Evolutionary conservation across 2,797 vertebrate species (phyloP), one percentile per base, ranked within the genome.

Genomic region (Furcifer pardalis): DNA sequence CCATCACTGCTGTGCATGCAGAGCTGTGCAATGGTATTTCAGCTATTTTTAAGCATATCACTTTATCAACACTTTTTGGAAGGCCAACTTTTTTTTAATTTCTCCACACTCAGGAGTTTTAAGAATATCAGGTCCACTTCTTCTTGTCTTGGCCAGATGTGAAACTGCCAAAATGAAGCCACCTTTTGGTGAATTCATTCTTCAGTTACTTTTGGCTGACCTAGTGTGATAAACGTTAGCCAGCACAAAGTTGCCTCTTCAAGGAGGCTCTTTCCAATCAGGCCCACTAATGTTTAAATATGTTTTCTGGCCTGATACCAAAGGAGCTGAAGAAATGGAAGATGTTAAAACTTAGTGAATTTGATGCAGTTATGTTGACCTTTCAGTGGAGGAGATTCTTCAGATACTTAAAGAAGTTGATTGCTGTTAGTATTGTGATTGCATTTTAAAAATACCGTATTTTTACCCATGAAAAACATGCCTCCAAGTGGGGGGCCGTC

Each of bases 381-480:
- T 49, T 49, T n/a, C n/a, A 17, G 27, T 23, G 27, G 30, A 17
- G 59, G 25, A 60, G 40, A 32, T 52, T 76, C 59, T 73, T 30
- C 6, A 46, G 35, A 56, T 56, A 25, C 52, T 80, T 80, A 49
- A 40, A 37, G 42, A 32, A 12, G 60, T 9, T 21, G 0, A 0
- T 0, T 1, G n/a, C 46, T 56, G 49, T 66, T 83, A 82, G 84
- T 37, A 74, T 75, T 88, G n/a, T 37, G 84, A 56, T 27, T 62
- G 4, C 74, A 6, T 88, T 15, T 88, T 60, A 76, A 81, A n/a
- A 83, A 71, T 52, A n/a, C n/a, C n/a, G n/a, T n/a, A n/a, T n/a
- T n/a, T n/a, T n/a, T n/a, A n/a, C n/a, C n/a, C n/a, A n/a, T n/a
- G n/a, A n/a, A n/a, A n/a, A n/a, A n/a, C n/a, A n/a, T n/a, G n/a